Evolutionary conservation across 1,140 invertebrate genomes (phyloP).

Genomic region (Drosophila bipectinata): DNA sequence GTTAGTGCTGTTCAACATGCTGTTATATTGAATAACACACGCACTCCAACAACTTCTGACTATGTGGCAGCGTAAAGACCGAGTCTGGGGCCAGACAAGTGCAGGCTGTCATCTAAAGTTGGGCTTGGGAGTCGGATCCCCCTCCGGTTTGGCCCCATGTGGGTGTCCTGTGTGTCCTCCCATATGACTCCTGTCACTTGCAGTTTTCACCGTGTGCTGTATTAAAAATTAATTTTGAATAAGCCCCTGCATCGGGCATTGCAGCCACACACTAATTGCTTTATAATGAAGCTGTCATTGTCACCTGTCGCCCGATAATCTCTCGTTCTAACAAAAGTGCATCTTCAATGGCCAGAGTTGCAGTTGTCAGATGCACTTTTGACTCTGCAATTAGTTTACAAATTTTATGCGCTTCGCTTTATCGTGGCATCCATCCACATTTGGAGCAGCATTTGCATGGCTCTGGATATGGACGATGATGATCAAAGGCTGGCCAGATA

Average conservation of each 20-base stretch:
- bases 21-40: slow-evolving; percentile 78
- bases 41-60: slow-evolving; percentile 43
- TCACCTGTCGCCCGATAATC: slow-evolving; percentile 78
- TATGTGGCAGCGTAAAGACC: slow-evolving; percentile 13
- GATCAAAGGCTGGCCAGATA: slow-evolving; percentile 48
- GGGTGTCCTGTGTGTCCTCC: slow-evolving; percentile 41
- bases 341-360: slow-evolving; percentile 11
- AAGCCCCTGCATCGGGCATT: slow-evolving; percentile 17
- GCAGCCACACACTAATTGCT: slow-evolving; percentile 74
- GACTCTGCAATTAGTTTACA: slow-evolving; percentile 44
- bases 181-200: slow-evolving; percentile 74
- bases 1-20: slow-evolving; percentile 73
- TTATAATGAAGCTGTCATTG: slow-evolving; percentile 81
- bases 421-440: slow-evolving; percentile 11
- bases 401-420: slow-evolving; percentile 44
- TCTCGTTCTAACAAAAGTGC: slow-evolving; percentile 42
- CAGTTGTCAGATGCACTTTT: slow-evolving; percentile 42
- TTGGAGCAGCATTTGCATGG: slow-evolving; percentile 48
- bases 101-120: slow-evolving; percentile 44
- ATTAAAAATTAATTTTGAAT: slow-evolving; percentile 75
- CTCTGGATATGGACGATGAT: slow-evolving; percentile 2
- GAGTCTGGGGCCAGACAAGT: slow-evolving; percentile 32
- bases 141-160: slow-evolving; percentile 22
- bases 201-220: slow-evolving; percentile 62
- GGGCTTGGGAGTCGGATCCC: neutral